Percentiles rank a stretch among this genome's conserved stretches.
phyloP scores from a whole-genome alignment of 2,888 invertebrate species.

The Dendrolimus houi region DNA sequence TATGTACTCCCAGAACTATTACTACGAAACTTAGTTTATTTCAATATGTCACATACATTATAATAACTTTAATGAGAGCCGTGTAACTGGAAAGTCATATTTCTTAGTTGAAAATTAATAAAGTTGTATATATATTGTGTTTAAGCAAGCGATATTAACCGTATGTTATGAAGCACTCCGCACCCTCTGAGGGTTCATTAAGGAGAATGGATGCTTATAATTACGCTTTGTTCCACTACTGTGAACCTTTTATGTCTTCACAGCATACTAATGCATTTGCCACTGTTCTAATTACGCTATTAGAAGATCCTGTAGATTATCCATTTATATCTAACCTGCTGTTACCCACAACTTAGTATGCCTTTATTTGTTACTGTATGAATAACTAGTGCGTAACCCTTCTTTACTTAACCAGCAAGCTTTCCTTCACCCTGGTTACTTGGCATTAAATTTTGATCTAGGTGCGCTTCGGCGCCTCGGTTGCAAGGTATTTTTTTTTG shows the following conservation, averaged over 20 bases:
- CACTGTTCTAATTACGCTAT: too few species aligned
- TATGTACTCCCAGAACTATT: not conserved
- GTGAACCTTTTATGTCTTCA: conserved; percentile 42
- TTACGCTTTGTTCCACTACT: conserved; percentile 53
- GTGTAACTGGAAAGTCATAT: not conserved
- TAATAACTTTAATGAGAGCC: not conserved
- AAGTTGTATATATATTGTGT: conserved; percentile 2
- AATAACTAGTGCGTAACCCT: too few species aligned
- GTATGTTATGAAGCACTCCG: conserved; percentile 3
- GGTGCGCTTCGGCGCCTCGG: too few species aligned
- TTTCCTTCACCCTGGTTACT: too few species aligned
- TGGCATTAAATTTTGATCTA: too few species aligned
- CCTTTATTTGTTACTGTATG: too few species aligned
- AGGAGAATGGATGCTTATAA: conserved; percentile 48
- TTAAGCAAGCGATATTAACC: conserved; percentile 6
- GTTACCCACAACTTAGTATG: too few species aligned
- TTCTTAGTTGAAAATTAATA: conserved; percentile 3
- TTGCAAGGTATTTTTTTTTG: too few species aligned
- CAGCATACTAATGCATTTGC: not conserved
- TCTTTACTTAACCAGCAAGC: too few species aligned
- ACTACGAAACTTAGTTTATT: not conserved
- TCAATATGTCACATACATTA: not conserved
- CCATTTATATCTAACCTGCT: too few species aligned
- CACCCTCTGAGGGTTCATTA: conserved; percentile 38
- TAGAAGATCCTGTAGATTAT: too few species aligned